Base-by-base conservation (phyloP, 2,113 vertebrate genomes). In the Chionis minor region DNA sequence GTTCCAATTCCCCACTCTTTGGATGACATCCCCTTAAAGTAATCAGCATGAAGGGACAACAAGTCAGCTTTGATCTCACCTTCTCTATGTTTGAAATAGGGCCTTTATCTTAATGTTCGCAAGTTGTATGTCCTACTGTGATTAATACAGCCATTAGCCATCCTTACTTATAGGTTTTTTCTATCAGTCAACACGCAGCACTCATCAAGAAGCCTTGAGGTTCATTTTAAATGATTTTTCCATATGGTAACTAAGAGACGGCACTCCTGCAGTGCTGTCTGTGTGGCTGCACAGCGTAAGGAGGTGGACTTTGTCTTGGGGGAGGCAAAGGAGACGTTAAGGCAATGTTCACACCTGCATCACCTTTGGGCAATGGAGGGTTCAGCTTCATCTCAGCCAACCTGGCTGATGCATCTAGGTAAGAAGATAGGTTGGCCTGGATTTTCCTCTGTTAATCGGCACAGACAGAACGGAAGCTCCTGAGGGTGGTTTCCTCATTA, bases 171-270 rank as follows among this genome's bases (percentile, higher is more conserved):
- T 1, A 65, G 21, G 2, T 35, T 51, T 95, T 95, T 92, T 65
- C 35, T 74, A 42, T 79, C 77, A 95, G 42, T 90, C 58, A 96
- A 58, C 1, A 1, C 35, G 54, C 45, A 91, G 72, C 38, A 51
- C 42, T 66, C 84, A 86, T 83, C 74, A 90, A 51, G 79, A 85
- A 90, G 38, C 26, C 47, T 35, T 82, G 49, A 80, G 58, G 33
- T 86, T 94, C 78, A 71, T 88, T 91, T 92, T 59, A 95, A 90
- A 85, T 63, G 4, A 63, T 78, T 91, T 79, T 96, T 88, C 83
- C 66, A 56, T 26, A 52, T 2, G 27, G 58, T 59, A 91, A 63
- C 71, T n/a, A 58, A 51, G 56, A 54, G 42, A 77, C 0, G 0
- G 18, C 44, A 87, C 75, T 87, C 54, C 73, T 80, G 45, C 27